Percentiles rank a stretch among this genome's conserved stretches.
Evolutionary conservation across 2,888 invertebrate species (phyloP).

Genomic region (Standfussiana lucernea): DNA sequence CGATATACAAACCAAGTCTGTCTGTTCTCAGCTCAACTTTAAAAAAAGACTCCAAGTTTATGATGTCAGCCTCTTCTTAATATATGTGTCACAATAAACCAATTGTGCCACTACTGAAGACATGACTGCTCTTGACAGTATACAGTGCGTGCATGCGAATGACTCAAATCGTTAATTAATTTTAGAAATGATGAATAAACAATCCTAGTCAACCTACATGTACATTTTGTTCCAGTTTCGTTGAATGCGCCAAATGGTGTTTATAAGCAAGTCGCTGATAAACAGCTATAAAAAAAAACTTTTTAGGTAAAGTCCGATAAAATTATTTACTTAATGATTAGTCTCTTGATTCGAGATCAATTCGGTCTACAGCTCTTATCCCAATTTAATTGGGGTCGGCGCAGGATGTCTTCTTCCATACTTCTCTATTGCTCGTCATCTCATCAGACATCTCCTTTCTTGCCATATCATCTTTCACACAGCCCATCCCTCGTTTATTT

Average conservation of each 20-base stretch:
- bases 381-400: not conserved
- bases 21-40: conserved; percentile 12
- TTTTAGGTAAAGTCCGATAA: not conserved
- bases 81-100: conserved; percentile 44
- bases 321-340: too few relatives aligned
- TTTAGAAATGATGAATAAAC: conserved; percentile 44
- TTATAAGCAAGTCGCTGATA: not conserved
- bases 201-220: conserved; percentile 1
- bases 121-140: conserved; percentile 43
- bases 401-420: not conserved
- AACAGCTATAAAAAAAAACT: not conserved
- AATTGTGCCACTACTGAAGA: conserved; percentile 36
- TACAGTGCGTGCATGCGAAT: conserved; percentile 32
- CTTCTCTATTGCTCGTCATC: not conserved
- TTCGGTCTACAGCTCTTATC: not conserved
- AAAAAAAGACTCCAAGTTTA: conserved; percentile 10
- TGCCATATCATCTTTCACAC: not conserved
- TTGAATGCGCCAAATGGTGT: not conserved
- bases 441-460: not conserved
- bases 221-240: not conserved
- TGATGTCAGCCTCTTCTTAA: conserved; percentile 43
- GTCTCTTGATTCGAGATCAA: not conserved
- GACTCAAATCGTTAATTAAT: conserved; percentile 46
- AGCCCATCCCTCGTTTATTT: not conserved
- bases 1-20: not conserved